phyloP scores from a whole-genome alignment of 2,113 vertebrate species.

The Acrocephalus kingi region DNA sequence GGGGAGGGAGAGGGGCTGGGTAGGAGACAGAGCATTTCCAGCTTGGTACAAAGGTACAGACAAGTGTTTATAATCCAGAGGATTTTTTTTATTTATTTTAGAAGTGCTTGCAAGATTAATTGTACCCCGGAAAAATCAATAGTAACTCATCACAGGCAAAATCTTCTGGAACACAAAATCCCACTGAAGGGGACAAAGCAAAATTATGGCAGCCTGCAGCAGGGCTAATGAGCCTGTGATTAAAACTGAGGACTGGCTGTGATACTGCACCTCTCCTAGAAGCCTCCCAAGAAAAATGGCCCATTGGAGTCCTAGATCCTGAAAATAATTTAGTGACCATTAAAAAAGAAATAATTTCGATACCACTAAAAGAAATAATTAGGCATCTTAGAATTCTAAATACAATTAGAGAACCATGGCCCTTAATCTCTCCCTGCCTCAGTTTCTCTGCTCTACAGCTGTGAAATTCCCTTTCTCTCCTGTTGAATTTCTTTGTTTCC shows the following conservation, averaged over 20 bases:
- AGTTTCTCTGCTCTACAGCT: not conserved
- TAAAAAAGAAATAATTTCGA: not conserved
- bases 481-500: not conserved
- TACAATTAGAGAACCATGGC: not conserved
- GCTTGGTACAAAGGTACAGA: not conserved
- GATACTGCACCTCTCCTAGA: not conserved
- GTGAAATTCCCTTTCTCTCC: not conserved
- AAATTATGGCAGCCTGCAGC: conserved; percentile 21
- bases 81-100: not conserved
- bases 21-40: not conserved
- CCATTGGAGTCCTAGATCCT: not conserved
- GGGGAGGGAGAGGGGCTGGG: not conserved
- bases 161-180: conserved; percentile 41
- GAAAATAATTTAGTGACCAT: not conserved
- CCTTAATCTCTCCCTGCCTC: not conserved
- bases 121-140: conserved; percentile 18
- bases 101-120: conserved; percentile 46
- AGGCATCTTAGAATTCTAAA: not conserved
- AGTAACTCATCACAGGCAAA: conserved; percentile 44
- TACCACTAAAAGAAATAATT: not conserved
- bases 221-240: conserved; percentile 43
- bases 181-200: conserved; percentile 5
- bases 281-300: not conserved
- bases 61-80: not conserved
- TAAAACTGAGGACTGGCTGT: not conserved